These are phyloP conservation scores for Porites cylindrica DNA, from an alignment of 92 coral and sea anemone species.

Conservation along the genomic window DNA sequence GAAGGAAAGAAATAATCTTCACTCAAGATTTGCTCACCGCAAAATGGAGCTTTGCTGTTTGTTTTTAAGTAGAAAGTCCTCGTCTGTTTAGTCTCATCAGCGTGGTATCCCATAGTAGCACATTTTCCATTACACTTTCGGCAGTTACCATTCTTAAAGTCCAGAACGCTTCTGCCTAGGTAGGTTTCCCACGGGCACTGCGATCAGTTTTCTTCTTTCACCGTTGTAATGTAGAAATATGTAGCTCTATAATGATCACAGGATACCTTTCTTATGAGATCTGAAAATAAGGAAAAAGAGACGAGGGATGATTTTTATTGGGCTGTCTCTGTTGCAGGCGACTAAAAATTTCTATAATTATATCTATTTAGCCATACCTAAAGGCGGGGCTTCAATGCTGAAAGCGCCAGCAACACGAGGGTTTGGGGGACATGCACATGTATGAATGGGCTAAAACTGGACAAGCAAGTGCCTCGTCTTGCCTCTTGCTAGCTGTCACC, in stretches of 20 bases:
- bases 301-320: not conserved
- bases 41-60: not conserved
- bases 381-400: too few species aligned
- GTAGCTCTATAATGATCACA: constrained; percentile 66
- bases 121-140: not conserved
- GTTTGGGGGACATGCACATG: too few species aligned
- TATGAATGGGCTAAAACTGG: too few species aligned
- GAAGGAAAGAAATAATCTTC: too few species aligned
- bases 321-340: too few species aligned
- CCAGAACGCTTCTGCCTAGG: not conserved
- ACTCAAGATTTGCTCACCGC: not conserved
- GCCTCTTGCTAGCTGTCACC: not conserved
- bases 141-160: not conserved
- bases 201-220: constrained; percentile 12
- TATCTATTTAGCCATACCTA: too few species aligned
- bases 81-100: not conserved
- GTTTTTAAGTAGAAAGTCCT: not conserved
- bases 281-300: not conserved
- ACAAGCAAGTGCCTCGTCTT: too few species aligned
- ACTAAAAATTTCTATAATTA: too few species aligned
- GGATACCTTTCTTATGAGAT: not conserved
- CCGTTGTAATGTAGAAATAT: constrained; percentile 47
- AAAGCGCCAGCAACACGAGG: too few species aligned
- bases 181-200: constrained; percentile 54
- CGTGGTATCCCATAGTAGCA: not conserved